These are phyloP conservation scores for Setophaga petechia DNA, from an alignment of 2,113 vertebrate species.

Conservation along the genomic window DNA sequence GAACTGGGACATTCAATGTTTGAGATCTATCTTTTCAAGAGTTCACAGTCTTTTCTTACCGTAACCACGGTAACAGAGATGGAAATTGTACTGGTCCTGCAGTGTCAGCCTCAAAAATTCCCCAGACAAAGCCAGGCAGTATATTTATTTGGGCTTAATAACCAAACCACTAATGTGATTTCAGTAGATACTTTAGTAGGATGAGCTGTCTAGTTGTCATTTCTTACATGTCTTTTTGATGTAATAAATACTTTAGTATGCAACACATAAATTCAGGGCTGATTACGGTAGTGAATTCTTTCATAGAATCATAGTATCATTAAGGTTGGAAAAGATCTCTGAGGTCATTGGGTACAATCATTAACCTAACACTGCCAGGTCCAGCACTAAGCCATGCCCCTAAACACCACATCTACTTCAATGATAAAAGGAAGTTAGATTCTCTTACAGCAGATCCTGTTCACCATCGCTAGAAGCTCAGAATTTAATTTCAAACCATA, in stretches of 20 bases:
- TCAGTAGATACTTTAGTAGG: not conserved
- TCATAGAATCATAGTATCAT: not conserved
- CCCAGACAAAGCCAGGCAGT: not conserved
- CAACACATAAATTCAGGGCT: not conserved
- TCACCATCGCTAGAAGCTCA: not conserved
- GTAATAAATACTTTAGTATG: not conserved
- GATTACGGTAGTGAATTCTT: not conserved
- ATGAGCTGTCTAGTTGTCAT: not conserved
- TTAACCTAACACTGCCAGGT: not conserved
- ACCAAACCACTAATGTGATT: not conserved
- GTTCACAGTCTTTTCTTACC: not conserved
- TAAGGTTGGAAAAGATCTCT: not conserved
- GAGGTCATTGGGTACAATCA: not conserved
- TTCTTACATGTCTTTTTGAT: not conserved
- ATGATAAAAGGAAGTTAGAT: not conserved
- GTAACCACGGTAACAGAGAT: not conserved
- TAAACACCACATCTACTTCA: not conserved
- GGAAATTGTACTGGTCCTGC: not conserved
- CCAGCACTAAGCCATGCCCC: not conserved
- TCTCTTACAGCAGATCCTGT: not conserved
- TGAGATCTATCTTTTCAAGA: not conserved
- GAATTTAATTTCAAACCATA: not conserved
- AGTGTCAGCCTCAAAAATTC: not conserved
- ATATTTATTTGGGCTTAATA: not conserved
- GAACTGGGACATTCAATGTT: not conserved